Evolutionary conservation across 2,888 invertebrate species (phyloP).

Genomic region (Napeogenes sylphis): DNA sequence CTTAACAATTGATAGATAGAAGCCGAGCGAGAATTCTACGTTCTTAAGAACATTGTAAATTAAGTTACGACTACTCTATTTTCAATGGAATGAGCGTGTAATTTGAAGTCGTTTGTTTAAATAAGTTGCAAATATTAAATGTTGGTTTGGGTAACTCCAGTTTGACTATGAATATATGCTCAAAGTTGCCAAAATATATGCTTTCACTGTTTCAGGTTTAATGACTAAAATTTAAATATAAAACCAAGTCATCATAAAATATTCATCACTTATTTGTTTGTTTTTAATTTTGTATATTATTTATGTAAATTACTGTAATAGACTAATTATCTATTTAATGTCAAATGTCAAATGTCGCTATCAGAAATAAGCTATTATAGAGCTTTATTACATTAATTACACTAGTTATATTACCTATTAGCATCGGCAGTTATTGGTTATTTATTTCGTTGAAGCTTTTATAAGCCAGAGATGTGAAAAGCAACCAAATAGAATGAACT

Average conservation of each 20-base stretch:
- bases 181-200: too few species aligned
- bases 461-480: slow-evolving; percentile 43
- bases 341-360: too few species aligned
- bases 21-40: background rate
- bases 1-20: slow-evolving; percentile 16
- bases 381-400: too few species aligned
- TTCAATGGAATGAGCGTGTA: background rate
- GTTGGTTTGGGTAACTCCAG: background rate
- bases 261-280: too few species aligned
- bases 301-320: too few species aligned
- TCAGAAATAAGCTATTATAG: too few species aligned
- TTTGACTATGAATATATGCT: too few species aligned
- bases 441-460: slow-evolving; percentile 66
- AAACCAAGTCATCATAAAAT: too few species aligned
- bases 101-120: background rate
- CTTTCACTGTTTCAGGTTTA: too few species aligned
- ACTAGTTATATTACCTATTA: background rate
- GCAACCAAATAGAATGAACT: slow-evolving; percentile 35
- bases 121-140: background rate
- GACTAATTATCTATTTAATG: too few species aligned
- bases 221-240: too few species aligned
- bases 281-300: too few species aligned
- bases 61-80: background rate
- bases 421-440: slow-evolving; percentile 59
- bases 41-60: background rate